Evolutionary conservation across 2,113 vertebrate species (phyloP).

Genomic region (Pagrus major): DNA sequence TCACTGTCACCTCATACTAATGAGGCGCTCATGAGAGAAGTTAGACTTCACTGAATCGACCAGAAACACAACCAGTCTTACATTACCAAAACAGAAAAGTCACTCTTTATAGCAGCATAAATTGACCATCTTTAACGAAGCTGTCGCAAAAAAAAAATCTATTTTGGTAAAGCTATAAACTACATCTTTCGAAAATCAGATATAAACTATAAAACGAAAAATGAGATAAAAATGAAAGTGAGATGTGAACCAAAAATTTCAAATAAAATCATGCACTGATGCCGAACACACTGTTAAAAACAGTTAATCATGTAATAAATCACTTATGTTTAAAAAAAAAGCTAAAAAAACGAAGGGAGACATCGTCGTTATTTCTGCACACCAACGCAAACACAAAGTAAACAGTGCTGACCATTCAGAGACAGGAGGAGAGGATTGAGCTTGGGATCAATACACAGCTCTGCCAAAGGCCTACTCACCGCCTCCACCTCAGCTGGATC

Average conservation of each 20-base stretch:
- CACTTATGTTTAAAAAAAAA: background rate
- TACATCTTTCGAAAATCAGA: background rate
- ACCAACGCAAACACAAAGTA: background rate
- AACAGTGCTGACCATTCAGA: conserved; percentile 44
- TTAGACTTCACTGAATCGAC: conserved; percentile 51
- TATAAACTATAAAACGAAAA: conserved; percentile 23
- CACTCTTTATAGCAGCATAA: conserved; percentile 10
- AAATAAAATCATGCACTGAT: conserved; percentile 28
- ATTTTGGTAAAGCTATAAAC: background rate
- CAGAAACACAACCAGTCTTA: conserved; percentile 41
- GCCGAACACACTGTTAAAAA: background rate
- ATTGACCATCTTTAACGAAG: background rate
- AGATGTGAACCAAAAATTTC: conserved; percentile 50
- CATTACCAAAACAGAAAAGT: conserved; percentile 23
- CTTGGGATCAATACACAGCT: conserved; percentile 37
- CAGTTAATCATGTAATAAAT: background rate
- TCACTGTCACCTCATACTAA: conserved; percentile 74
- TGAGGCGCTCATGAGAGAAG: conserved; percentile 67
- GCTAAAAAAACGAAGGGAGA: background rate
- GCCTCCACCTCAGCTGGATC: conserved; percentile 98
- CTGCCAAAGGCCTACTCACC: conserved; percentile 84
- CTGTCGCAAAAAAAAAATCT: background rate
- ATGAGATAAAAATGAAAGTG: conserved; percentile 45
- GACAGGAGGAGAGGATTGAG: conserved; percentile 15
- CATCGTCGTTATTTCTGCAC: background rate